Percentiles rank a stretch among this genome's conserved stretches.
These are phyloP conservation scores for Sarcophilus harrisii DNA, from an alignment of 2,797 vertebrate species.

Conservation along the genomic window DNA sequence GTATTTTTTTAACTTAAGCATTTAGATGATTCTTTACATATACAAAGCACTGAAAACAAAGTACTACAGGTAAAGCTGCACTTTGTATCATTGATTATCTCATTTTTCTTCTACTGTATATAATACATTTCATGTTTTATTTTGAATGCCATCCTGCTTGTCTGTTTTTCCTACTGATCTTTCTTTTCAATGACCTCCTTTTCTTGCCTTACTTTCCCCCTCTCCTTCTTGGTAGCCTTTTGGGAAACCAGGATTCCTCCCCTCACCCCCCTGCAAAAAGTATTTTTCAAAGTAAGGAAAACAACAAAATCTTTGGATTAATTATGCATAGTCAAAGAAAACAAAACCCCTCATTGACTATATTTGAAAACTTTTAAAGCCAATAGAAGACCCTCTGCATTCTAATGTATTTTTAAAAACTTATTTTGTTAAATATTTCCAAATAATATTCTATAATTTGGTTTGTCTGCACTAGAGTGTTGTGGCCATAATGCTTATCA, in stretches of 20 bases:
- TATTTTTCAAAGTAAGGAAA: not conserved
- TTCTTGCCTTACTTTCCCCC: not conserved
- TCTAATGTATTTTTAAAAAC: not conserved
- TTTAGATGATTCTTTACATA: not conserved
- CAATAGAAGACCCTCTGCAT: not conserved
- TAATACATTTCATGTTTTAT: not conserved
- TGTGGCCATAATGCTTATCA: not conserved
- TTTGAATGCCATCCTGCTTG: not conserved
- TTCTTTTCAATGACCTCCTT: not conserved
- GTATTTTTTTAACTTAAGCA: not conserved
- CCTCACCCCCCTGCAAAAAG: not conserved
- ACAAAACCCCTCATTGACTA: not conserved
- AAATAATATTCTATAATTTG: not conserved
- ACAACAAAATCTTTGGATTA: not conserved
- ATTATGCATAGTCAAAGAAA: not conserved
- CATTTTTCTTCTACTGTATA: not conserved
- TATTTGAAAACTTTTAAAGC: not conserved
- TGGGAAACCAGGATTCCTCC: not conserved
- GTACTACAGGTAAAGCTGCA: not conserved
- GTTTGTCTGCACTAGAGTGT: not conserved
- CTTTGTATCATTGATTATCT: not conserved
- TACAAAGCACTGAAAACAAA: not conserved
- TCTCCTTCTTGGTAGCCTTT: not conserved
- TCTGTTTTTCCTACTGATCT: not conserved
- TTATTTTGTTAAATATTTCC: not conserved